phyloP scores from a whole-genome alignment of 1,140 invertebrate genomes.

The Diuraphis noxia region DNA sequence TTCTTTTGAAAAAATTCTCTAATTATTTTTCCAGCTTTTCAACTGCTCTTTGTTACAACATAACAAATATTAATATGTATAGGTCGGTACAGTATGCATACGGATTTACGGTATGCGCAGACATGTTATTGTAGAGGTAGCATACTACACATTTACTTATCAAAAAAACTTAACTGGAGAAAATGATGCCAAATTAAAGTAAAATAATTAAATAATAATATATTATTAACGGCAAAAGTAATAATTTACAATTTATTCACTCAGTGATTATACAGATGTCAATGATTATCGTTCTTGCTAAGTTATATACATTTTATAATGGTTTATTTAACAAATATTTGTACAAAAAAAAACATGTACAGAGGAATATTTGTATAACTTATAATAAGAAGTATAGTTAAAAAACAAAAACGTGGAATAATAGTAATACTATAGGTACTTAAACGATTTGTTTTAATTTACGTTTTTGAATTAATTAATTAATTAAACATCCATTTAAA shows the following conservation, averaged over 20 bases:
- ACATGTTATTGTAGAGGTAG: too few species aligned
- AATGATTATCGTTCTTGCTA: neutral
- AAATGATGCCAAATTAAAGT: too few species aligned
- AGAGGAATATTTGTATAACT: neutral
- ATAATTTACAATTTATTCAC: neutral
- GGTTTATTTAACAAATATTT: neutral
- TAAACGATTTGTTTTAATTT: neutral
- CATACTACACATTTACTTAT: too few species aligned
- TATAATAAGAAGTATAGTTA: neutral
- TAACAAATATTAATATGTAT: too few species aligned
- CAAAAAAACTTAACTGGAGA: too few species aligned
- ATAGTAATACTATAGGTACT: neutral
- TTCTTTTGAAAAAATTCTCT: neutral
- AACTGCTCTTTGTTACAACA: too few species aligned
- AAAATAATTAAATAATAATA: too few species aligned
- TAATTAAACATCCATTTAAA: constrained; percentile 3
- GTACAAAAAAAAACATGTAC: neutral
- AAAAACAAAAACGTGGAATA: neutral
- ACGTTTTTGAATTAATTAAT: constrained; percentile 17
- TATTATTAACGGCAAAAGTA: too few species aligned
- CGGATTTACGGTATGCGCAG: too few species aligned
- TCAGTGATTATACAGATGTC: neutral
- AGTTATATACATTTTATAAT: neutral
- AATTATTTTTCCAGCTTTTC: too few species aligned
- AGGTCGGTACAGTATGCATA: too few species aligned